A percentile compares a stretch with the other conserved stretches of the same genome.
Conservation (phyloP, 2,797 vertebrate genomes). For the Bovichtus variegatus region DNA sequence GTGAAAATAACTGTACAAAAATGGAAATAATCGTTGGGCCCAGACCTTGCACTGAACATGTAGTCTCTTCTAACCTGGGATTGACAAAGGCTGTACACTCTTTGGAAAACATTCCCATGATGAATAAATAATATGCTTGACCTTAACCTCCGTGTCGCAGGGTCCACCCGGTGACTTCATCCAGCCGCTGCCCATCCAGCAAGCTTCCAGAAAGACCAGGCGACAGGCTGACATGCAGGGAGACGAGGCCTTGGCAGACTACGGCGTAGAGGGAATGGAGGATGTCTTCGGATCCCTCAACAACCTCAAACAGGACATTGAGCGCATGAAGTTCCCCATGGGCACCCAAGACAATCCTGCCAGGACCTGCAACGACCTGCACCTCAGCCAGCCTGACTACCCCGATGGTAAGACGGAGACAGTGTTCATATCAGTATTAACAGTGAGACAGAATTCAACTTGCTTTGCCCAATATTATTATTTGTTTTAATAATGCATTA, state of each 20-base stretch:
- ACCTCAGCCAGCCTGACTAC: slow-evolving; percentile 95
- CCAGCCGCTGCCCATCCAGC: slow-evolving; percentile 94
- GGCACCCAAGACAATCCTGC: slow-evolving; percentile 96
- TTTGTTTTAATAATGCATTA: no score
- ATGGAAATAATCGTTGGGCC: not conserved
- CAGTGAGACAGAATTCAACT: not conserved
- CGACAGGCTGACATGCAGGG: slow-evolving; percentile 88
- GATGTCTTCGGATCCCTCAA: slow-evolving; percentile 96
- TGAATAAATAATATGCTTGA: not conserved
- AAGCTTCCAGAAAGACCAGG: slow-evolving; percentile 87
- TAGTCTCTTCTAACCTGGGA: not conserved
- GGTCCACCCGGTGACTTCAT: slow-evolving; percentile 95
- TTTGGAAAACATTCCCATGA: not conserved
- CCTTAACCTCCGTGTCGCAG: slow-evolving; percentile 73
- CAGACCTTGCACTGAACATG: not conserved
- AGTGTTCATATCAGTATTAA: not conserved
- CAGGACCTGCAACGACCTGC: slow-evolving; percentile 96
- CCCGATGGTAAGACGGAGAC: slow-evolving; percentile 89
- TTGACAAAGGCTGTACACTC: not conserved
- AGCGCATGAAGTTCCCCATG: slow-evolving; percentile 97
- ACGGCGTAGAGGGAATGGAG: slow-evolving; percentile 91
- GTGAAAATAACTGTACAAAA: not conserved
- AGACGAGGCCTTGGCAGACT: slow-evolving; percentile 90
- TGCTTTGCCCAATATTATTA: no score
- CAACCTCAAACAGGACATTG: slow-evolving; percentile 96